Percentiles rank a stretch among this genome's conserved stretches.
Evolutionary conservation across 2,113 vertebrate species (phyloP).

Genomic region (Stictonetta naevosa): DNA sequence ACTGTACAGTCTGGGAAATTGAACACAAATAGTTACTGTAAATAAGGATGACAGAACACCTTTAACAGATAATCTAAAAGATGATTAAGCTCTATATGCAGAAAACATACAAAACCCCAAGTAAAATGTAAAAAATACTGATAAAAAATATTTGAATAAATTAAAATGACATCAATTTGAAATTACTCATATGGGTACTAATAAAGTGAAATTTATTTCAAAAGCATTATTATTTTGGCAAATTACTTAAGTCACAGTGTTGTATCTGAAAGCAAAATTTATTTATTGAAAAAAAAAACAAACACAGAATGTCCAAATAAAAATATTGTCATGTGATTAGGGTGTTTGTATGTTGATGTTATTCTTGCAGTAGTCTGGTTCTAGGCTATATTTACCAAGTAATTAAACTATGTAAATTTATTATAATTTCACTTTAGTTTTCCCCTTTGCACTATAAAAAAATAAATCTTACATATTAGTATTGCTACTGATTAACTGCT

Average conservation of each 20-base stretch:
- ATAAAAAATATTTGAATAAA: neutral
- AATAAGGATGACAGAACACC: neutral
- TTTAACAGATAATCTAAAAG: too few species aligned
- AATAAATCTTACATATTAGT: neutral
- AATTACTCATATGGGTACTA: neutral
- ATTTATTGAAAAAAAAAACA: neutral
- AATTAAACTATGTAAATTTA: neutral
- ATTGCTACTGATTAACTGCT: neutral
- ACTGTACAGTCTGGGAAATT: neutral
- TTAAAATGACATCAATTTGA: neutral
- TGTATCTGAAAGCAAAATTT: neutral
- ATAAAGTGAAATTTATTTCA: neutral
- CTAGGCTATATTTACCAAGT: neutral
- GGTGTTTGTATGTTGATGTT: accelerated
- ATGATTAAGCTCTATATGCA: neutral
- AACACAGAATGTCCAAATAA: neutral
- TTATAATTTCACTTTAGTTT: neutral
- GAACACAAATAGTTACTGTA: neutral
- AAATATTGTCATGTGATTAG: neutral
- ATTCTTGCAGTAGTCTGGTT: neutral
- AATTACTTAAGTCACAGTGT: neutral
- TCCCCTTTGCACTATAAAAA: neutral
- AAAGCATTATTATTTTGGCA: neutral
- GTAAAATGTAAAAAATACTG: neutral
- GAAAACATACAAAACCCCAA: neutral